phyloP scores from a whole-genome alignment of 2,113 vertebrate species.

The Scartelaos histophorus region DNA sequence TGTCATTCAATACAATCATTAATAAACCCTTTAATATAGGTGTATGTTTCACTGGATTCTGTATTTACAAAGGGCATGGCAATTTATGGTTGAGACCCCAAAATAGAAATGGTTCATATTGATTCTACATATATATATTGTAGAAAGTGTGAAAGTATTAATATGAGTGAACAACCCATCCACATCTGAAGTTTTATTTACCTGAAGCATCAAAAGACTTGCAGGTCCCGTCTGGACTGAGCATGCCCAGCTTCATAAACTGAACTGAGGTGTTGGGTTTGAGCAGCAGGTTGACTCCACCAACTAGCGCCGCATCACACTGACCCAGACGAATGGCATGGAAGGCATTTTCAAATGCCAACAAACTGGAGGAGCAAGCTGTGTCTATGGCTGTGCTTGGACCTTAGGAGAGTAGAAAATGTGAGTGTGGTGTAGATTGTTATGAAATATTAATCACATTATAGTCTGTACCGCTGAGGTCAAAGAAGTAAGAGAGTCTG shows the following conservation, averaged over 20 bases:
- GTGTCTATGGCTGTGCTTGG: slow-evolving; percentile 93
- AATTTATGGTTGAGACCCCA: not conserved
- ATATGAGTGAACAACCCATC: not conserved
- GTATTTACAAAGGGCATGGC: no score
- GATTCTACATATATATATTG: not conserved
- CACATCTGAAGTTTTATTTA: slow-evolving; percentile 55
- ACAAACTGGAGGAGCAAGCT: slow-evolving; percentile 92
- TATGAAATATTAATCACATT: not conserved
- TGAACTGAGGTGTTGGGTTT: slow-evolving; percentile 96
- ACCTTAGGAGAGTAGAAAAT: slow-evolving; percentile 70
- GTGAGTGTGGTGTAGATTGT: not conserved
- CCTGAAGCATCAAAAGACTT: slow-evolving; percentile 88
- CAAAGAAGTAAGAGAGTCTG: slow-evolving; percentile 91
- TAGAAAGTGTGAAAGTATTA: not conserved
- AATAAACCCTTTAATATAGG: not conserved
- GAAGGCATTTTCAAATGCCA: slow-evolving; percentile 88
- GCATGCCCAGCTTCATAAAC: slow-evolving; percentile 96
- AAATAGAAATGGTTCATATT: no score
- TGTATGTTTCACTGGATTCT: no score
- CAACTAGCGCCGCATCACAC: slow-evolving; percentile 87
- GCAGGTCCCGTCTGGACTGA: slow-evolving; percentile 88
- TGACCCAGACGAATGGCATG: slow-evolving; percentile 83
- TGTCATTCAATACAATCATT: not conserved
- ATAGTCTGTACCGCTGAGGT: slow-evolving; percentile 84
- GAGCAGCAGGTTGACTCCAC: slow-evolving; percentile 88